Percentiles rank a stretch among this genome's conserved stretches.
These are phyloP conservation scores for Temnothorax ravouxi DNA, from an alignment of 2,888 invertebrate genomes.

Conservation along the genomic window DNA sequence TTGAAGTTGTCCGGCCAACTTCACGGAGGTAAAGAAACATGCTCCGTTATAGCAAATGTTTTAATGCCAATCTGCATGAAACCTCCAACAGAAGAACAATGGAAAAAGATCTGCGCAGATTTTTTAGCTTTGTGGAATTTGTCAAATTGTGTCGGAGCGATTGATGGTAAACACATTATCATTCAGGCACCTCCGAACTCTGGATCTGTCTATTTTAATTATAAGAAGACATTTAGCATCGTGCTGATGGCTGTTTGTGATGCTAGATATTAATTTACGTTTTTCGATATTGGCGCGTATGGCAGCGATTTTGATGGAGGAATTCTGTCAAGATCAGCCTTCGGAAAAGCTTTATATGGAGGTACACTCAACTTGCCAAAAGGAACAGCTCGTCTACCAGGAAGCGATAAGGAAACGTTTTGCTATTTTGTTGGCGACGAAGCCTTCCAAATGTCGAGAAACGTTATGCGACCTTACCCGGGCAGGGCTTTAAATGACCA, in stretches of 20 bases:
- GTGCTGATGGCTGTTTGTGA: conserved; percentile 49
- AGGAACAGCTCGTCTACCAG: conserved; percentile 7
- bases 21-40: too few species aligned
- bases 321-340: background rate
- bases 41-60: conserved; percentile 39
- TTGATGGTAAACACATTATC: conserved; percentile 17
- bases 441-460: too few species aligned
- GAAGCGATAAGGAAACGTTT: background rate
- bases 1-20: too few species aligned
- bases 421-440: background rate
- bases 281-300: conserved; percentile 3
- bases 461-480: background rate
- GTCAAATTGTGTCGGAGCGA: background rate
- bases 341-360: background rate
- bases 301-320: conserved; percentile 5
- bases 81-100: background rate
- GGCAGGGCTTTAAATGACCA: background rate
- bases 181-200: conserved; percentile 46
- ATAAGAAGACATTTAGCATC: conserved; percentile 47
- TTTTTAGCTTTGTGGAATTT: conserved; percentile 33
- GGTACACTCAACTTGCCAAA: background rate
- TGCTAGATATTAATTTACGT: background rate
- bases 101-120: conserved; percentile 16
- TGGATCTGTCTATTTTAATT: conserved; percentile 43
- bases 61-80: conserved; percentile 39